A percentile compares a stretch with the other conserved stretches of the same genome.
Evolutionary conservation across 2,888 invertebrate species (phyloP).

Genomic region (Netelia fuscicornis): DNA sequence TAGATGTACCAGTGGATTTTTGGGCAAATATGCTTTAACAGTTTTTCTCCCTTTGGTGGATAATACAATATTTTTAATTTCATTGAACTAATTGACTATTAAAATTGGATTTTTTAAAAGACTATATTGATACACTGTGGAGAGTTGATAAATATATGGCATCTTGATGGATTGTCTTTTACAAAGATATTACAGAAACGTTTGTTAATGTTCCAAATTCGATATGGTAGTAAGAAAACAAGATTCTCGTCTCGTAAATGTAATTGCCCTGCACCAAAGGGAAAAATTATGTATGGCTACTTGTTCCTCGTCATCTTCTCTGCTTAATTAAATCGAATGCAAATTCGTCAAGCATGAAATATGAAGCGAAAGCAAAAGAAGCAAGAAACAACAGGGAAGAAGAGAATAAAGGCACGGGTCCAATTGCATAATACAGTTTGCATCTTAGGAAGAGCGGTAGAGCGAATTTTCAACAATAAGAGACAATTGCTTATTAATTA

Average conservation of each 20-base stretch:
- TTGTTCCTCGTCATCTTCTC: constrained; percentile 1
- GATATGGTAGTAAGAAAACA: neutral
- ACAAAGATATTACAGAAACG: neutral
- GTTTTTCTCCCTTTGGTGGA: neutral
- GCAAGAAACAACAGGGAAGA: neutral
- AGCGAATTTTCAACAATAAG: constrained; percentile 16
- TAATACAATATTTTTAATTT: neutral
- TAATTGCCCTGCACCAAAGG: neutral
- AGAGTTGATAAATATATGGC: neutral
- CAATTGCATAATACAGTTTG: constrained; percentile 23
- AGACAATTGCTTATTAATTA: constrained; percentile 48
- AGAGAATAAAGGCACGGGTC: neutral
- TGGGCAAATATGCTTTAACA: constrained; percentile 16
- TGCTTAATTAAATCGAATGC: too few species aligned
- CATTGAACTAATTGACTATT: too few species aligned
- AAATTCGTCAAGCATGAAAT: neutral
- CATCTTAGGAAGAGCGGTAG: constrained; percentile 46
- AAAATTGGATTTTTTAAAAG: too few species aligned
- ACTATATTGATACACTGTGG: too few species aligned
- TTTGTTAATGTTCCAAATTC: neutral
- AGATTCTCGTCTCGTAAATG: constrained; percentile 11
- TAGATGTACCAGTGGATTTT: constrained; percentile 75
- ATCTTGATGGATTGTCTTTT: neutral
- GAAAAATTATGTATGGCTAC: neutral
- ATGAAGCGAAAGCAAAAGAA: neutral